Percentiles rank a stretch among this genome's conserved stretches.
phyloP scores from a whole-genome alignment of 2,113 vertebrate species.

The Saccopteryx bilineata region DNA sequence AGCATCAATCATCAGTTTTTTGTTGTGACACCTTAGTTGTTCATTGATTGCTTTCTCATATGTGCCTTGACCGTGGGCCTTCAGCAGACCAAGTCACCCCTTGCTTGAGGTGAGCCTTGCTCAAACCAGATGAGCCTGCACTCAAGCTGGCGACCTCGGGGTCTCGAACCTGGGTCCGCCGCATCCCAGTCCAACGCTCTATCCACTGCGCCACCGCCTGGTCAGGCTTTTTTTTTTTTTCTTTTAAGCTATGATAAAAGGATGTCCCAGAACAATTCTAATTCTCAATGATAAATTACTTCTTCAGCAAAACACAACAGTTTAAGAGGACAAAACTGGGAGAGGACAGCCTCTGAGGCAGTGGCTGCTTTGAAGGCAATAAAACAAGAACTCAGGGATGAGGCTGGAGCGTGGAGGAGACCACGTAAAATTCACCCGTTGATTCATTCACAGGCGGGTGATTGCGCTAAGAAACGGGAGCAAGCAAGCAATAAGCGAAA shows the following conservation, averaged over 20 bases:
- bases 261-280: slow-evolving; percentile 21
- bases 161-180: too few relatives aligned
- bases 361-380: not conserved
- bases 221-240: too few relatives aligned
- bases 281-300: slow-evolving; percentile 35
- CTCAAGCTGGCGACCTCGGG: too few relatives aligned
- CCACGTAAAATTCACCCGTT: not conserved
- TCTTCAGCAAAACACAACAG: slow-evolving; percentile 17
- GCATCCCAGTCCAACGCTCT: too few relatives aligned
- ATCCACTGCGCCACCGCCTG: too few relatives aligned
- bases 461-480: not conserved
- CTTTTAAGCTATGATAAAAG: not conserved
- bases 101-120: too few relatives aligned
- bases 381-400: not conserved
- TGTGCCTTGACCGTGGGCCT: too few relatives aligned
- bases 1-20: too few relatives aligned
- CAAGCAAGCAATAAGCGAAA: not conserved
- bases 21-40: too few relatives aligned
- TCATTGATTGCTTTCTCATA: too few relatives aligned
- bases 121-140: too few relatives aligned
- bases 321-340: not conserved
- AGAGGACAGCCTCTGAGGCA: not conserved
- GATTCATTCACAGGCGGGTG: not conserved
- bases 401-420: not conserved
- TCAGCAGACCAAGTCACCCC: too few relatives aligned